Evolutionary conservation across 2,113 vertebrate species (phyloP), one percentile per base, ranked within the genome.

Genomic region (Xyliphius kryptos): DNA sequence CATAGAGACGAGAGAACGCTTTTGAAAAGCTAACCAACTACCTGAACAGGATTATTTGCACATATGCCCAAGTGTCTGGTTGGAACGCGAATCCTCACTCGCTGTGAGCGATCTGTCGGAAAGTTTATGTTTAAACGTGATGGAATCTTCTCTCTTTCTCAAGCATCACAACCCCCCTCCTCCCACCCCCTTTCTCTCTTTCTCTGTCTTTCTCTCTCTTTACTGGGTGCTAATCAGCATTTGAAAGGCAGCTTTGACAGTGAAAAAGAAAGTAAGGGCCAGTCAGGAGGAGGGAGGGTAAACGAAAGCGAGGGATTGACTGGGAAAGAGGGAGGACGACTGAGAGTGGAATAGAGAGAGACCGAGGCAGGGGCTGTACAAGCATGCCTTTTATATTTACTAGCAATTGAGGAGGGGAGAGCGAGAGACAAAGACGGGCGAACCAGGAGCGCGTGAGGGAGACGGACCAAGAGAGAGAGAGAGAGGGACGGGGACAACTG

Each of bases 361-460:
- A 73, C 68, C 75, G 75, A 83, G 82, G 79, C 77, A 69, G 79
- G 78, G 80, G 80, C 81, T 83, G 79, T 82, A 89, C 86, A 89
- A 88, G 83, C 83, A 86, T 82, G 83, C 83, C 86, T 88, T 87
- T 88, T 86, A 88, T 88, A 88, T 87, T 86, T 88, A 87, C 85
- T 85, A 85, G 84, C 78, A 78, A 82, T 77, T 79, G 82, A 83
- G 80, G 26, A 47, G 22, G 53, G 60, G 66, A 49, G 59, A 51
- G 15, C 38, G 15, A 40, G 67, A 14, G 44, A 57, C 54, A 16
- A 50, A n/a, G 53, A 64, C 61, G 17, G 61, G 37, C n/a, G 70
- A 69, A 50, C 74, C 54, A 67, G 32, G 65, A 68, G 66, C 48
- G 69, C 66, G 69, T 10, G 77, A 48, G 60, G 48, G 72, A 62